Percentiles rank a stretch among this genome's conserved stretches.
These are phyloP conservation scores for Eira barbara DNA, from an alignment of 2,113 vertebrate genomes.

Conservation along the genomic window DNA sequence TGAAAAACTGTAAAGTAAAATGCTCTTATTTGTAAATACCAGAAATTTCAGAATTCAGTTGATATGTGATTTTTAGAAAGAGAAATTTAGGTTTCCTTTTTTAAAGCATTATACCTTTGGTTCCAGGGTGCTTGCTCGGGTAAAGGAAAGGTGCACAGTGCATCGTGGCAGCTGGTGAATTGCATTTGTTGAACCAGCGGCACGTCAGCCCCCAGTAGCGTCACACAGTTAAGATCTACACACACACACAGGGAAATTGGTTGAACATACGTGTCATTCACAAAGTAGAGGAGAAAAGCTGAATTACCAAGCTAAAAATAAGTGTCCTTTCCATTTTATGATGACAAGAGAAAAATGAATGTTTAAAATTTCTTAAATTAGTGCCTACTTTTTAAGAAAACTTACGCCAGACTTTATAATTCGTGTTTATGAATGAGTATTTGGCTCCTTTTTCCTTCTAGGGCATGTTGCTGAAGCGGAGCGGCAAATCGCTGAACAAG, in stretches of 20 bases:
- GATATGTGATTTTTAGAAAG: neutral
- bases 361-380: too few species aligned
- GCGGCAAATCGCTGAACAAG: conserved; percentile 96
- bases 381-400: neutral
- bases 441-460: conserved; percentile 52
- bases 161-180: fast-evolving
- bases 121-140: fast-evolving
- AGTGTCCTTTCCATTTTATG: neutral
- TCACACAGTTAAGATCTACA: fast-evolving
- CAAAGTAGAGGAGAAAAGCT: neutral
- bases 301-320: neutral
- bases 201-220: fast-evolving
- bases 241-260: too few species aligned
- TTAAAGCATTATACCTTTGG: neutral
- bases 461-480: conserved; percentile 97
- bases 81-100: neutral
- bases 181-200: fast-evolving
- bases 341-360: neutral
- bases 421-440: fast-evolving
- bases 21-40: neutral
- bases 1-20: neutral
- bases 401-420: fast-evolving
- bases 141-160: fast-evolving
- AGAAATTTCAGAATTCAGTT: neutral
- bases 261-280: fast-evolving